Evolutionary conservation across 92 coral and sea anemone genomes (phyloP).

Genomic region (Chrysogorgia sp.): DNA sequence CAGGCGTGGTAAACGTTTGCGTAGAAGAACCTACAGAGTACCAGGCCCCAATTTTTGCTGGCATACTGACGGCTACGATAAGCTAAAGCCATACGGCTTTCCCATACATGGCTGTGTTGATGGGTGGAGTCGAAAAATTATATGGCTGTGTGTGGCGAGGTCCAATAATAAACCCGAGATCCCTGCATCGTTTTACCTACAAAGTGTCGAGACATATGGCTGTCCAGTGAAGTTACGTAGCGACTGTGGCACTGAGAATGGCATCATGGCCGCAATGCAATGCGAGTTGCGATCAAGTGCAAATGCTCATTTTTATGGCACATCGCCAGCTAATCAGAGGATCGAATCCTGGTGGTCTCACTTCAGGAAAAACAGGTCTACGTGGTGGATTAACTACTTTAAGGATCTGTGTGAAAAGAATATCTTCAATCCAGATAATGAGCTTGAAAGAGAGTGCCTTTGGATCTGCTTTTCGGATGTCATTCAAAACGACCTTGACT

Average conservation of each 20-base stretch:
- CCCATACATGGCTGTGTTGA: too few species aligned
- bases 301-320: slow-evolving; percentile 36
- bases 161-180: slow-evolving; percentile 29
- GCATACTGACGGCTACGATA: slow-evolving; percentile 3
- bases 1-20: slow-evolving; percentile 56
- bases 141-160: slow-evolving; percentile 41
- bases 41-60: slow-evolving; percentile 14
- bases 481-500: slow-evolving; percentile 44
- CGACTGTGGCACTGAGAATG: slow-evolving; percentile 51
- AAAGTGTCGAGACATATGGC: slow-evolving; percentile 30
- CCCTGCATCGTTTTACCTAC: slow-evolving; percentile 30
- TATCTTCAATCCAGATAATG: slow-evolving; percentile 30
- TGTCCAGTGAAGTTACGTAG: slow-evolving; percentile 44
- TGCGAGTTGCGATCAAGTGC: slow-evolving; percentile 21
- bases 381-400: slow-evolving; percentile 33
- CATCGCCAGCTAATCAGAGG: slow-evolving; percentile 43
- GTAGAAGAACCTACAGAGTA: slow-evolving; percentile 45
- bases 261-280: slow-evolving; percentile 41
- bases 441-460: slow-evolving; percentile 27
- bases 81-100: slow-evolving; percentile 31
- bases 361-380: slow-evolving; percentile 19
- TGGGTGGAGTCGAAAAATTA: slow-evolving; percentile 24
- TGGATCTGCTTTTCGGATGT: slow-evolving; percentile 41
- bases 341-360: slow-evolving; percentile 41
- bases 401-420: slow-evolving; percentile 38